Evolutionary conservation across 1,140 invertebrate genomes (phyloP), one percentile per base, ranked within the genome.

Genomic region (Probaryconus sp.): DNA sequence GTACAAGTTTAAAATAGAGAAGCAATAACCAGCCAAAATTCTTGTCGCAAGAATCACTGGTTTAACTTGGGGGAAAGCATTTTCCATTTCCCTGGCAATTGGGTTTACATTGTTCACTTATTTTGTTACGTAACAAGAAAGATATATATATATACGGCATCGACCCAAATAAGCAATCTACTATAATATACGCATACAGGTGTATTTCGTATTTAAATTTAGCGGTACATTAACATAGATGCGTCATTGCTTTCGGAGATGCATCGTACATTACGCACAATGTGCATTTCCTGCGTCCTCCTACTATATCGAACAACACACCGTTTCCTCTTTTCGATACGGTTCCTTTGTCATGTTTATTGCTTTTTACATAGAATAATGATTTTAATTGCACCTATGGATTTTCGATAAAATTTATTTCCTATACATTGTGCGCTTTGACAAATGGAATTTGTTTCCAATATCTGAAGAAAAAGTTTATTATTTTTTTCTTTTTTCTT

Each of bases 211-310:
- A 75, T 75, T 75, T 63, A 69, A 65, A 70, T 70, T 70, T 67
- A 70, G 48, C 47, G 28, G 17, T 60, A 14, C 65, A 67, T 70
- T 67, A 76, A 64, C 60, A 67, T 71, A 51, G 38, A 70, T 67
- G 65, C 72, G 72, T 67, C 65, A 61, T n/a, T 40, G 72, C 38
- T 38, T 35, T 53, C 9, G 42, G n/a, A n/a, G 58, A 53, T 67
- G 61, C 47, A 65, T 35, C 58, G 65, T 38, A 24, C 45, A 53
- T 50, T 33, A 63, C 58, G 21, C 30, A 69, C 58, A 64, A 53
- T 70, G 61, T 30, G 60, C 61, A 68, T 63, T 79, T 80, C 77
- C 79, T 70, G 74, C 72, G 68, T 58, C 48, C 67, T 73, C 37
- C 55, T n/a, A 3, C 53, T 37, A 78, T 65, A 21, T 64, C 53